Conservation (phyloP, 2,888 invertebrate genomes). For the Nephrocerus scutellatus region DNA sequence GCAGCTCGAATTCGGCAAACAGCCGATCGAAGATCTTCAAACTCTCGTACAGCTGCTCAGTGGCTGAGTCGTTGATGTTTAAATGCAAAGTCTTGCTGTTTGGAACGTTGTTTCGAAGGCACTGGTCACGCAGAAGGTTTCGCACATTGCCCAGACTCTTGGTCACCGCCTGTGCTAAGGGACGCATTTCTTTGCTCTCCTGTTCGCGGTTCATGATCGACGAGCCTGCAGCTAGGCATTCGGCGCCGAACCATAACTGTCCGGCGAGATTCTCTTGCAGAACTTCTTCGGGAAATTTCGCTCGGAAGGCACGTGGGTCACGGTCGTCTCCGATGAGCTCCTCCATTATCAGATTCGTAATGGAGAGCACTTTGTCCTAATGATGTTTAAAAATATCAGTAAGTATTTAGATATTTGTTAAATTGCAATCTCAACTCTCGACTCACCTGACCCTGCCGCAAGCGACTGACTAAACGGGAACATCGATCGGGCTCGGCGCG, state of each 20-base stretch:
- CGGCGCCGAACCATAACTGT: constrained; percentile 99
- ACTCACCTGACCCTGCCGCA: constrained; percentile 80
- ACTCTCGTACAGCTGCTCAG: constrained; percentile 71
- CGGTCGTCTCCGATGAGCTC: constrained; percentile 79
- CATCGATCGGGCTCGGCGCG: constrained; percentile 96
- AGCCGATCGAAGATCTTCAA: constrained; percentile 85
- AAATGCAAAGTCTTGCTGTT: constrained; percentile 52
- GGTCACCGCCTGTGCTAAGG: constrained; percentile 92
- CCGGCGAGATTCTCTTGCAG: constrained; percentile 96
- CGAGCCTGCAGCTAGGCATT: constrained; percentile 97
- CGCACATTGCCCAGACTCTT: constrained; percentile 90
- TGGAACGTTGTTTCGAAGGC: constrained; percentile 59
- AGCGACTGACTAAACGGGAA: constrained; percentile 87
- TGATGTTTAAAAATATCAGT: no score
- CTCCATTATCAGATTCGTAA: constrained; percentile 93
- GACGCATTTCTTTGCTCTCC: constrained; percentile 94
- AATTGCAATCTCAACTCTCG: not conserved
- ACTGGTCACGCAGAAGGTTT: constrained; percentile 82
- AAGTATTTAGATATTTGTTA: no score
- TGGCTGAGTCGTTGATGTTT: constrained; percentile 56
- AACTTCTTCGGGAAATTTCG: constrained; percentile 98
- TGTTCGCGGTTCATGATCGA: constrained; percentile 96
- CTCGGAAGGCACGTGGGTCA: constrained; percentile 89
- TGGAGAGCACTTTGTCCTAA: constrained; percentile 84
- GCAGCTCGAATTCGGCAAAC: constrained; percentile 96